phyloP scores from a whole-genome alignment of 92 coral and sea anemone genomes.

The Bergia sp. region DNA sequence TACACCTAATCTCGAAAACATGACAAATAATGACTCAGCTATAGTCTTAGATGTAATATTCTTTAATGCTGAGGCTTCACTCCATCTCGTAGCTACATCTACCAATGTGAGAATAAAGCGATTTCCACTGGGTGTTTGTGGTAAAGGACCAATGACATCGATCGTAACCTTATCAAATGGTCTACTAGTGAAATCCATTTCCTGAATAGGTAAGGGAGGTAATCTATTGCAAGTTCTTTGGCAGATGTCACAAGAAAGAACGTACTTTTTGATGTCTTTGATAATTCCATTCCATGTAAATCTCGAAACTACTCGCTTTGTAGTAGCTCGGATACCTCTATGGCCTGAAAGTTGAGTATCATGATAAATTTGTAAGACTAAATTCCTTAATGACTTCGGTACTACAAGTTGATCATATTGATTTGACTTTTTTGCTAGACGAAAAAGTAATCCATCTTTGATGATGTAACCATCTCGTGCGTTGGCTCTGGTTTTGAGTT shows the following conservation, averaged over 20 bases:
- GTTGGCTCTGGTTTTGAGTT: slow-evolving; percentile 19
- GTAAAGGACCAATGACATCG: slow-evolving; percentile 13
- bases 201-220: slow-evolving; percentile 24
- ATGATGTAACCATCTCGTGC: not conserved
- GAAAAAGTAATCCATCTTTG: slow-evolving; percentile 13
- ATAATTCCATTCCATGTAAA: slow-evolving; percentile 10
- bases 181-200: slow-evolving; percentile 15
- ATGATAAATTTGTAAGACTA: not conserved
- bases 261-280: slow-evolving; percentile 14
- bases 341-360: slow-evolving; percentile 18
- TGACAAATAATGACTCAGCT: slow-evolving; percentile 1
- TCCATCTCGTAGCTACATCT: slow-evolving; percentile 20
- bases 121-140: slow-evolving; percentile 23
- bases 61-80: slow-evolving; percentile 11
- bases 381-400: slow-evolving; percentile 1
- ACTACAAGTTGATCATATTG: slow-evolving; percentile 7
- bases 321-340: slow-evolving; percentile 18
- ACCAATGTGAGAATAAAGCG: slow-evolving; percentile 8
- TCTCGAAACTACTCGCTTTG: not conserved
- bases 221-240: slow-evolving; percentile 1
- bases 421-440: slow-evolving; percentile 1
- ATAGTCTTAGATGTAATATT: not conserved
- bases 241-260: slow-evolving; percentile 4
- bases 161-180: slow-evolving; percentile 13
- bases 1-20: not conserved